phyloP scores from a whole-genome alignment of 2,113 vertebrate species.

The Trichechus manatus region DNA sequence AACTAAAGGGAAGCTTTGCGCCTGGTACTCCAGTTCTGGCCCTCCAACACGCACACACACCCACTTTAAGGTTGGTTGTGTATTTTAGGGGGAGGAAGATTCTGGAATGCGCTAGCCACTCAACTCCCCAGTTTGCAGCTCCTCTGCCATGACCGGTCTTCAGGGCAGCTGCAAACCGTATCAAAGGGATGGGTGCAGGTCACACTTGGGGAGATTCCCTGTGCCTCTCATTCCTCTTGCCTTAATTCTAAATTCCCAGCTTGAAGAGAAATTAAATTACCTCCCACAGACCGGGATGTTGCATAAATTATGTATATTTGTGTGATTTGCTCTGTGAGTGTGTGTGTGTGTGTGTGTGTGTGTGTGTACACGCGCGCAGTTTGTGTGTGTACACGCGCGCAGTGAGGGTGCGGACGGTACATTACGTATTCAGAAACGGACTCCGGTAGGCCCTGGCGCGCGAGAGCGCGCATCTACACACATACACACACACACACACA shows the following conservation, averaged over 20 bases:
- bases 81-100: not conserved
- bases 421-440: slow-evolving; percentile 68
- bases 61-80: not conserved
- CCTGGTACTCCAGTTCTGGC: not conserved
- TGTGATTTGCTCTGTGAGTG: slow-evolving; percentile 38
- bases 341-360: not conserved
- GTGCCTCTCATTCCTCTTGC: not conserved
- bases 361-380: not conserved
- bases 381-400: not conserved
- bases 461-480: slow-evolving; percentile 22
- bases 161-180: not conserved
- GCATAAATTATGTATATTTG: slow-evolving; percentile 75
- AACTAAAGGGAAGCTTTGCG: not conserved
- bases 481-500: not conserved
- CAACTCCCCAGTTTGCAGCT: not conserved
- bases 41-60: not conserved
- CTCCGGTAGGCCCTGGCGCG: slow-evolving; percentile 55
- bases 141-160: not conserved
- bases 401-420: slow-evolving; percentile 48
- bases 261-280: slow-evolving; percentile 77
- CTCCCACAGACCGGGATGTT: slow-evolving; percentile 66
- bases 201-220: slow-evolving; percentile 27
- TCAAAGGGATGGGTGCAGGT: slow-evolving; percentile 41
- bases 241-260: slow-evolving; percentile 74
- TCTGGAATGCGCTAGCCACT: not conserved